Base-by-base conservation (phyloP, 2,113 vertebrate genomes). In the Turnix velox region DNA sequence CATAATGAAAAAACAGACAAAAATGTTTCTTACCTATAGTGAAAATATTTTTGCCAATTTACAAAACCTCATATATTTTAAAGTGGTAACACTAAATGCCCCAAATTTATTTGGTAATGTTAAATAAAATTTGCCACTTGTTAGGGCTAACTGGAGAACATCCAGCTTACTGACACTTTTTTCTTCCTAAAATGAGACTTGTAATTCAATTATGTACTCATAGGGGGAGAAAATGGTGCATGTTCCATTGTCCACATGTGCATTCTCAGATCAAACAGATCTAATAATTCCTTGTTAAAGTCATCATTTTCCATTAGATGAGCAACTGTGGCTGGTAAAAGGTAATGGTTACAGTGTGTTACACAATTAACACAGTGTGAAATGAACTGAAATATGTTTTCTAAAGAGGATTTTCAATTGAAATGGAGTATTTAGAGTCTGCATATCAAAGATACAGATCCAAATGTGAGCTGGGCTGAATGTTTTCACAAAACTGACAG, bases 301-400 rank as follows among this genome's bases (percentile, higher is more conserved):
- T 97, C 88, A 97, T 97, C 86, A 96, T 95, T 97, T 97, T 96
- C 96, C 95, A 97, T 97, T 98, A 98, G 92, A 97, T 95, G 90
- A 97, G 94, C 93, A 97, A 97, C 95, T 96, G 93, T 85, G 78
- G 48, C 95, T 97, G 95, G 96, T 96, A 97, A 97, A 97, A 97
- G 84, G 97, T 97, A 98, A 96, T 96, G 95, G 97, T 96, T 98
- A 97, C 96, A 97, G 96, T 90, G 83, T 97, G 95, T 97, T 96
- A 97, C 95, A 96, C 97, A 97, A 97, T 97, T 97, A 97, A 97
- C 90, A 96, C 74, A 92, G 95, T 97, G 97, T 98, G 97, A 98
- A 97, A 97, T 98, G 97, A 97, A 94, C 94, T 95, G 90, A 96
- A 97, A 90, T 97, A 92, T 94, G 79, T 96, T 96, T 96, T 96